Conservation (phyloP, 2,797 vertebrate species). For the Hemitrygon akajei region DNA sequence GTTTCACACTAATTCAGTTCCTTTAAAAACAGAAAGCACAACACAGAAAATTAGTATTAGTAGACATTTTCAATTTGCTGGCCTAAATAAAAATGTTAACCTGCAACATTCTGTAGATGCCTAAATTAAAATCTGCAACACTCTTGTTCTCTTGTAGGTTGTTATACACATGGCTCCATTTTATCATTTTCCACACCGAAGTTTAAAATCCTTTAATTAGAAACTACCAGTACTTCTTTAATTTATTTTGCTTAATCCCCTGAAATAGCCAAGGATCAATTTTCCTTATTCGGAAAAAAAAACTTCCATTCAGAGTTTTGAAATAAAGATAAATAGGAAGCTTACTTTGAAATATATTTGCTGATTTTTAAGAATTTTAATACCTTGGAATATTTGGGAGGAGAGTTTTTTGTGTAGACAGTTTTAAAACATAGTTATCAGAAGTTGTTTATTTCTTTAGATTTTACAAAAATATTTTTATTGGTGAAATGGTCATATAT, state of each 20-base stretch:
- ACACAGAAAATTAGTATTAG: conserved; percentile 34
- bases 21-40: neutral
- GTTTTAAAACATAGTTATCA: neutral
- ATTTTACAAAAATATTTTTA: neutral
- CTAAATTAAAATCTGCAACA: neutral
- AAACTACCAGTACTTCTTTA: too few relatives aligned
- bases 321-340: too few relatives aligned
- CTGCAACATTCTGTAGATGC: conserved; percentile 38
- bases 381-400: neutral
- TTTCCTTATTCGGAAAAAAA: too few relatives aligned
- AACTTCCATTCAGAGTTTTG: too few relatives aligned
- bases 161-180: neutral
- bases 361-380: neutral
- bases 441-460: neutral
- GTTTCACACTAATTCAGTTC: neutral
- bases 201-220: too few relatives aligned
- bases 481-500: neutral
- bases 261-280: too few relatives aligned
- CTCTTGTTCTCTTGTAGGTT: neutral
- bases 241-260: too few relatives aligned
- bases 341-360: neutral
- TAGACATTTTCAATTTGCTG: conserved; percentile 38
- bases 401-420: neutral
- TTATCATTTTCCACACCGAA: neutral
- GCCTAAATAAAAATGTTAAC: conserved; percentile 14